Evolutionary conservation across 2,888 invertebrate species (phyloP), one percentile per base, ranked within the genome.

Genomic region (Nephrotoma flavescens): DNA sequence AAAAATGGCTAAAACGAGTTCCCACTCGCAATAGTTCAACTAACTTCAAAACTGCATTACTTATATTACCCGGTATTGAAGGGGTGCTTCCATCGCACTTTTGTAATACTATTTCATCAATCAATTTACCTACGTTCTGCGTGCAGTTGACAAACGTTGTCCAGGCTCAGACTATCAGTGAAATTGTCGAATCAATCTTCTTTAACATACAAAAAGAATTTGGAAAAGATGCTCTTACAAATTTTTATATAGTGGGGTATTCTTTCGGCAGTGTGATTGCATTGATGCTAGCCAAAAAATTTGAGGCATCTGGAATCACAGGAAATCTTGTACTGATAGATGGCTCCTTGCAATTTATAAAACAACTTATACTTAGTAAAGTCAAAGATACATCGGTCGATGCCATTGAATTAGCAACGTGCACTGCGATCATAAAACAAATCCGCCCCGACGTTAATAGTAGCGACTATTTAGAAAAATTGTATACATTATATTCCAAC

Each of bases 161-260:
- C 9, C 7, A 9, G 0, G 4, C 4, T 31, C 9, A n/a, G 9
- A 31, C 9, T 1, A 4, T 71, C 2, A 71, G 9, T 1, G 31
- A 71, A 2, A 31, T 71, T 2, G 31, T 11, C 3, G 15, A 57
- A 15, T 0, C 6, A 4, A 5, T 57, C 2, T 57, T 15, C 15
- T 0, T 11, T 0, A 19, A 71, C 7, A 31, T 71, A 0, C 31
- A 71, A 9, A 9, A 31, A 0, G 31, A 31, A 9, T 9, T 95
- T 12, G 92, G 93, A 9, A 94, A 90, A 83, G n/a, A n/a, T n/a
- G 87, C 93, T 0, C 92, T 93, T 15, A 93, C 94, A 42, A 93
- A 94, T 0, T 98, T 96, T 92, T 94, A 94, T 87, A 90, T 99
- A 0, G 94, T 96, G 12, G 98, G 96, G 0, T 98, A 99, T 47